phyloP scores from a whole-genome alignment of 2,113 vertebrate species.

The Corythaeola cristata region DNA sequence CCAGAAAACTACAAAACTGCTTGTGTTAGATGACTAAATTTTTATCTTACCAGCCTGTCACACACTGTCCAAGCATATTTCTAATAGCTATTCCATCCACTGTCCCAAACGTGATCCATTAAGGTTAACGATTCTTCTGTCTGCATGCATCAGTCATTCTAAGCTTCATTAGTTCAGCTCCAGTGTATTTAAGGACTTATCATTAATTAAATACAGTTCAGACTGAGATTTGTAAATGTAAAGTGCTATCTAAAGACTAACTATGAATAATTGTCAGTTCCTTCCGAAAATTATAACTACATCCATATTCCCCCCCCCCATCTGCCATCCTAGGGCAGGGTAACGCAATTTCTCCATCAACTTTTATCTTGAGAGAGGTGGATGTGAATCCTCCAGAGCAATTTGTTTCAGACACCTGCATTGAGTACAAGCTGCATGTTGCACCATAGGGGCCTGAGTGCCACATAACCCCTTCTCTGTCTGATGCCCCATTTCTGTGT shows the following conservation, averaged over 20 bases:
- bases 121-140: not conserved
- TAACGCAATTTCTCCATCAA: not conserved
- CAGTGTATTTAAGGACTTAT: constrained; percentile 3
- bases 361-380: not conserved
- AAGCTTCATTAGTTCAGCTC: not conserved
- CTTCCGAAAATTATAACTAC: not conserved
- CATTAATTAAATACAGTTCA: constrained; percentile 14
- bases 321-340: not conserved
- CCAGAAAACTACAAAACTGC: not conserved
- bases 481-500: not conserved
- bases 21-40: not conserved
- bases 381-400: not conserved
- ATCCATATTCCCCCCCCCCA: not conserved
- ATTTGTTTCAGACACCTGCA: not conserved
- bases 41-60: not conserved
- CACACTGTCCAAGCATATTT: not conserved
- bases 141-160: constrained; percentile 3
- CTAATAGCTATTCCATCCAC: not conserved
- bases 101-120: constrained; percentile 8
- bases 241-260: not conserved
- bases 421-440: not conserved
- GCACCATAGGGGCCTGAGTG: not conserved
- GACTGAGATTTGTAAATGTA: constrained; percentile 14
- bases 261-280: not conserved
- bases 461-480: not conserved